Evolutionary conservation across 92 coral and sea anemone species (phyloP).

Genomic region (Scolanthus callimorphus): DNA sequence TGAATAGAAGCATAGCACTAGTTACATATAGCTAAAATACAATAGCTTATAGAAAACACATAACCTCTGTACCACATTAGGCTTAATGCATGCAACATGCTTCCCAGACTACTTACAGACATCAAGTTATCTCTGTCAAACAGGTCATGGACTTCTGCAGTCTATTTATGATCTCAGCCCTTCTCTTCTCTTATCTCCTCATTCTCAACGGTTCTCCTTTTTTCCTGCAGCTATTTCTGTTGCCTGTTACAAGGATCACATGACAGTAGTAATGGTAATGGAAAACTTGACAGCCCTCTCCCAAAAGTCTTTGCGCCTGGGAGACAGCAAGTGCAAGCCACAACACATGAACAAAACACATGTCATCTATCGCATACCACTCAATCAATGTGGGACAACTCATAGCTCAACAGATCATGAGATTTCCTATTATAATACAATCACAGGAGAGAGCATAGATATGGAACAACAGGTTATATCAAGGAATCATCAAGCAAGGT

Average conservation of each 20-base stretch:
- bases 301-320: slow-evolving; percentile 39
- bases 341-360: slow-evolving; percentile 40
- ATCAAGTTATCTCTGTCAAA: no score
- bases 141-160: no score
- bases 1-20: no score
- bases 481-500: slow-evolving; percentile 27
- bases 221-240: slow-evolving; percentile 24
- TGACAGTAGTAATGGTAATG: slow-evolving; percentile 22
- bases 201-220: background rate
- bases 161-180: no score
- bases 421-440: slow-evolving; percentile 40
- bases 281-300: slow-evolving; percentile 15
- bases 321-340: slow-evolving; percentile 46
- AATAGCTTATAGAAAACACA: no score
- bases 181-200: no score
- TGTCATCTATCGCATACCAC: slow-evolving; percentile 59
- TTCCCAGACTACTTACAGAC: no score
- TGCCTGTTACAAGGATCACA: slow-evolving; percentile 37
- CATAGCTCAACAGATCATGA: slow-evolving; percentile 30
- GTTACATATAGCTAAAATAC: no score
- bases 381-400: slow-evolving; percentile 69
- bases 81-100: no score
- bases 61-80: no score
- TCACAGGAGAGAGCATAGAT: slow-evolving; percentile 43
- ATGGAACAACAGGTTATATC: slow-evolving; percentile 27